A percentile compares a stretch with the other conserved stretches of the same genome.
These are phyloP conservation scores for Eucidaris tribuloides DNA, from an alignment of 35 echinoderm and acorn worm genomes.

Conservation along the genomic window DNA sequence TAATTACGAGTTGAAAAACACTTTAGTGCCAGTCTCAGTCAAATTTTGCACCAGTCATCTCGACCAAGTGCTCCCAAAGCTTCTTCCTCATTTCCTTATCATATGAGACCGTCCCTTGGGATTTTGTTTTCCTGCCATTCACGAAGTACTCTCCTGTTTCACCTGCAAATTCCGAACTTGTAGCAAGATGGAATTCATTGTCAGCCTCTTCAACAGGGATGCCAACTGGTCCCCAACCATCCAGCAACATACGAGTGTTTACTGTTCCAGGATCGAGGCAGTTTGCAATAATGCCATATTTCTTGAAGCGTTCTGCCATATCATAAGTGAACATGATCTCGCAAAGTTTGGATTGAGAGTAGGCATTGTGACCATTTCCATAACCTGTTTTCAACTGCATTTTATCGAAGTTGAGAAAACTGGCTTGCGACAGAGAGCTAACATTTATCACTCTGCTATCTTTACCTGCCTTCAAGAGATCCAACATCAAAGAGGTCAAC, in stretches of 20 bases:
- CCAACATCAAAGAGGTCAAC: slow-evolving; percentile 70
- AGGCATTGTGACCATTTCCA: slow-evolving; percentile 51
- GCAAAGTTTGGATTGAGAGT: slow-evolving; percentile 75
- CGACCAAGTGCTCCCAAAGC: slow-evolving; percentile 73
- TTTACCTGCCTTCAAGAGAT: slow-evolving; percentile 68
- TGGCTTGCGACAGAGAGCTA: slow-evolving; percentile 73
- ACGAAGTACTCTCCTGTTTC: slow-evolving; percentile 89
- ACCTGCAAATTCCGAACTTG: slow-evolving; percentile 38
- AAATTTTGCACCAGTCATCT: slow-evolving; percentile 64
- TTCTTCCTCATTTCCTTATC: slow-evolving; percentile 50
- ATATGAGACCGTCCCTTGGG: slow-evolving; percentile 44
- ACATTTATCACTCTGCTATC: slow-evolving; percentile 78
- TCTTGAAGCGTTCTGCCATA: slow-evolving; percentile 59
- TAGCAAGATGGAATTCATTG: slow-evolving; percentile 72
- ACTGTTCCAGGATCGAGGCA: slow-evolving; percentile 87
- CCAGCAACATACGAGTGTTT: slow-evolving; percentile 75
- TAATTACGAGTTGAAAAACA: too few species aligned
- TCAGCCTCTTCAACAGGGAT: slow-evolving; percentile 69
- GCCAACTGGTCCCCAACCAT: slow-evolving; percentile 49
- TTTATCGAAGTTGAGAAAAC: slow-evolving; percentile 45
- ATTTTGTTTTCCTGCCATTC: slow-evolving; percentile 21
- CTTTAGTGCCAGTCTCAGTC: too few species aligned
- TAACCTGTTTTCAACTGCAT: slow-evolving; percentile 51
- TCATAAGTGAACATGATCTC: slow-evolving; percentile 73
- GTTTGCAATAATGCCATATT: slow-evolving; percentile 72